Evolutionary conservation across 2,113 vertebrate genomes (phyloP).

Genomic region (Pardalotus punctatus): DNA sequence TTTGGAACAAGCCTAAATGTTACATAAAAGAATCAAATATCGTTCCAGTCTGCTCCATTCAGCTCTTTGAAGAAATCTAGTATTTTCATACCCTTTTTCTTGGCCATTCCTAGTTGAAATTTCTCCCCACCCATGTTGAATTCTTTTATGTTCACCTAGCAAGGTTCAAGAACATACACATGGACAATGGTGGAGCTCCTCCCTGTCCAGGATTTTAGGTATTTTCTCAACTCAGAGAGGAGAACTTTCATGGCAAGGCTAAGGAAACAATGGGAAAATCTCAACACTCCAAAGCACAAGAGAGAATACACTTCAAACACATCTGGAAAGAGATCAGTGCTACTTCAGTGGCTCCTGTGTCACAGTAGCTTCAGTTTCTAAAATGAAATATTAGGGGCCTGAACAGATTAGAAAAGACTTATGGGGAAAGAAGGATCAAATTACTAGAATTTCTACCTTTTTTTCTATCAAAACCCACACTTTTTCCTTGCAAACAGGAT

Average conservation of each 20-base stretch:
- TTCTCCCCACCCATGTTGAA: accelerated
- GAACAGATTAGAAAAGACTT: conserved; percentile 36
- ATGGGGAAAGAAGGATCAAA: background rate
- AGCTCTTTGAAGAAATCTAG: background rate
- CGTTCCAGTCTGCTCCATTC: background rate
- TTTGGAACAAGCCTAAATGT: background rate
- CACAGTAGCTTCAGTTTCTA: background rate
- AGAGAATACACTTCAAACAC: background rate
- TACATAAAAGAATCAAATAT: background rate
- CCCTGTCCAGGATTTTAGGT: background rate
- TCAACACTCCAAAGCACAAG: background rate
- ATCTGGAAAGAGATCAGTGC: background rate
- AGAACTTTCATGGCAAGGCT: background rate
- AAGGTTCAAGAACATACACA: background rate
- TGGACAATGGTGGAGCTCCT: background rate
- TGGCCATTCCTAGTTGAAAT: background rate
- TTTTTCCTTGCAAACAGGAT: conserved; percentile 41
- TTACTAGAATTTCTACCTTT: background rate
- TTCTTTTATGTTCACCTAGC: background rate
- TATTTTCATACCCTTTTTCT: background rate
- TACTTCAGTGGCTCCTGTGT: background rate
- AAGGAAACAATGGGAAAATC: background rate
- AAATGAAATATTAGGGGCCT: conserved; percentile 28
- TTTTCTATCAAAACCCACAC: background rate
- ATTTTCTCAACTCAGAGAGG: background rate